These are phyloP conservation scores for Mnemiopsis leidyi DNA, from an alignment of 37 sponge, comb jelly and placozoan genomes.

Conservation along the genomic window DNA sequence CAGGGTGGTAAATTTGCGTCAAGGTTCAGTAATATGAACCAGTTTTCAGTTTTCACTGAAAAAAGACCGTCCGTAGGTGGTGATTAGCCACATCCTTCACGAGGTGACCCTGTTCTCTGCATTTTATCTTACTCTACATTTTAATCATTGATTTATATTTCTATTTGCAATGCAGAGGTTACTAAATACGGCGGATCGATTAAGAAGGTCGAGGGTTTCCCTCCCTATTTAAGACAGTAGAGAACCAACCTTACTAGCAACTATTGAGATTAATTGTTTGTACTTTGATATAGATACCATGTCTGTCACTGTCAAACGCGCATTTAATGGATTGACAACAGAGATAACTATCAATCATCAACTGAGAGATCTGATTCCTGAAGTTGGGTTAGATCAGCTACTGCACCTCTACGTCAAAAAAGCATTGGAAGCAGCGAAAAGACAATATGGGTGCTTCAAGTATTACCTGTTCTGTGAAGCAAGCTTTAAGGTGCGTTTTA, in stretches of 20 bases:
- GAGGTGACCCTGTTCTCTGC: neutral
- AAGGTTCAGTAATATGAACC: neutral
- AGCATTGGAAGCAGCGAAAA: neutral
- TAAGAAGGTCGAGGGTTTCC: neutral
- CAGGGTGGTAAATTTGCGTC: neutral
- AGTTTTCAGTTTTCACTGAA: neutral
- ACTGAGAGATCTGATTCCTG: neutral
- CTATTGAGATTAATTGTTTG: neutral
- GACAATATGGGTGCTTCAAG: neutral
- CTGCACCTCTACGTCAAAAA: neutral
- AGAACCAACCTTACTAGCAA: neutral
- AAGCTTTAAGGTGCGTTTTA: neutral
- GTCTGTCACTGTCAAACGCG: neutral
- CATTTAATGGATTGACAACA: neutral
- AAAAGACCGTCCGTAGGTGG: neutral
- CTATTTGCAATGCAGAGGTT: neutral
- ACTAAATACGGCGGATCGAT: neutral
- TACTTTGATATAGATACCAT: neutral
- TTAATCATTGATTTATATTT: neutral
- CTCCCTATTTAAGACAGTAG: neutral
- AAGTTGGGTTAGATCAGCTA: neutral
- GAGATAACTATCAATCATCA: neutral
- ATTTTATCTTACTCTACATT: neutral
- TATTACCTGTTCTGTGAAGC: neutral
- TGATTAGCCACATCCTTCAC: neutral